Evolutionary conservation across 2,113 vertebrate genomes (phyloP).

Genomic region (Mugil cephalus): DNA sequence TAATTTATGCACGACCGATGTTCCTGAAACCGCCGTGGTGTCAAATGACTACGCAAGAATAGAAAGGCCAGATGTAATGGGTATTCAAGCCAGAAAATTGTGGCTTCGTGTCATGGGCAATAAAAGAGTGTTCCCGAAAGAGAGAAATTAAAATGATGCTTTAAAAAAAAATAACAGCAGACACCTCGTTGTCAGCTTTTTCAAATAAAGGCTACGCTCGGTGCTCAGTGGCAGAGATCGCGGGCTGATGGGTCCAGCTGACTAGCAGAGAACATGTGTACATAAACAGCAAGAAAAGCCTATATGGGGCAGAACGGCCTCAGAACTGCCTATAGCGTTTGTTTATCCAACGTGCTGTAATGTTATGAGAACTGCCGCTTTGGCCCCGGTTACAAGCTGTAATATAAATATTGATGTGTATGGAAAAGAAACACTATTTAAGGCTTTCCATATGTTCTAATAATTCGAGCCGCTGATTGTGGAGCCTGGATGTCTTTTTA

Average conservation of each 20-base stretch:
- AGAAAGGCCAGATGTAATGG: neutral
- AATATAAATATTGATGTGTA: slow-evolving; percentile 82
- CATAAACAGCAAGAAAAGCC: slow-evolving; percentile 54
- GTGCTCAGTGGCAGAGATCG: slow-evolving; percentile 41
- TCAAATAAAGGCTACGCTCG: slow-evolving; percentile 46
- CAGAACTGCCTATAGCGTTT: slow-evolving; percentile 67
- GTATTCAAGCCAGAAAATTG: slow-evolving; percentile 12
- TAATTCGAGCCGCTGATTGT: slow-evolving; percentile 69
- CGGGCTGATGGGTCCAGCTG: slow-evolving; percentile 43
- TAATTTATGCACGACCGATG: slow-evolving; percentile 15
- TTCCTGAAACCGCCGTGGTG: slow-evolving; percentile 20
- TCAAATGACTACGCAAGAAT: slow-evolving; percentile 30
- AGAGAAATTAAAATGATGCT: slow-evolving; percentile 13
- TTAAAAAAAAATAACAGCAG: slow-evolving; percentile 7
- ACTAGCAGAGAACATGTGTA: slow-evolving; percentile 52
- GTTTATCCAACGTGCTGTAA: slow-evolving; percentile 80
- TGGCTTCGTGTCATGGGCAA: slow-evolving; percentile 9
- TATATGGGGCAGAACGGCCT: slow-evolving; percentile 43
- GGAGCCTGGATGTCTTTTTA: slow-evolving; percentile 49
- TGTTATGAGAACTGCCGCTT: slow-evolving; percentile 79
- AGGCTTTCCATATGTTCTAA: slow-evolving; percentile 77
- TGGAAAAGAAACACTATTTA: slow-evolving; percentile 76
- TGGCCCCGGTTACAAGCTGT: slow-evolving; percentile 69
- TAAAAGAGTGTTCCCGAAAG: neutral
- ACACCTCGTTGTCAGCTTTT: slow-evolving; percentile 35